phyloP scores from a whole-genome alignment of 2,888 invertebrate genomes.

The Brenthis ino region DNA sequence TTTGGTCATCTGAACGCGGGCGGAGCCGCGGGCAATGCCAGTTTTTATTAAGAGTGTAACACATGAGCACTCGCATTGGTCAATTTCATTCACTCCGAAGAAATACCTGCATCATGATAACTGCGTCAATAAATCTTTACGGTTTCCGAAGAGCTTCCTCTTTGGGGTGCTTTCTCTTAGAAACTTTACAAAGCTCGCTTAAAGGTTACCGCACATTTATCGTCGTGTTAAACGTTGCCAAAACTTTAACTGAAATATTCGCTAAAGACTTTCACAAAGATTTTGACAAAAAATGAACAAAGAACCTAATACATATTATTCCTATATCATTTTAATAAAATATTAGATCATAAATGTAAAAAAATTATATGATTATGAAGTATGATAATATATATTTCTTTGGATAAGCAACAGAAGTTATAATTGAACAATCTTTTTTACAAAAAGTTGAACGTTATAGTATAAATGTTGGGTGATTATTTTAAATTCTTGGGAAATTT shows the following conservation, averaged over 20 bases:
- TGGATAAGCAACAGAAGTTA: no score
- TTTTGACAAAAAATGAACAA: neutral
- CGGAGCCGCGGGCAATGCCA: no score
- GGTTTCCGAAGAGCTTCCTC: conserved; percentile 72
- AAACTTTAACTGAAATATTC: conserved; percentile 4
- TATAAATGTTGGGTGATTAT: no score
- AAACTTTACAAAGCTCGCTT: conserved; percentile 28
- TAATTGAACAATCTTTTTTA: no score
- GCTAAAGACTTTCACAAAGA: neutral
- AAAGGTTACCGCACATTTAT: conserved; percentile 20
- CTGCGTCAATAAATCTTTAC: conserved; percentile 70
- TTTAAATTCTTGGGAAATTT: no score
- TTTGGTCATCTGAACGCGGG: no score
- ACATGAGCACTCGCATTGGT: conserved; percentile 57
- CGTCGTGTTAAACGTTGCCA: conserved; percentile 11
- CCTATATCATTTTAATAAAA: neutral
- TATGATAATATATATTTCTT: no score
- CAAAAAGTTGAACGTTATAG: no score
- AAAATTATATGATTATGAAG: no score
- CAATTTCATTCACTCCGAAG: conserved; percentile 56
- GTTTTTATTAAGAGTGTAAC: conserved; percentile 23
- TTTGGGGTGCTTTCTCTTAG: conserved; percentile 53
- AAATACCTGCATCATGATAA: conserved; percentile 76
- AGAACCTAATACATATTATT: neutral
- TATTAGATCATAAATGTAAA: no score